phyloP scores from a whole-genome alignment of 2,113 vertebrate genomes.

The Toxotes jaculatrix region DNA sequence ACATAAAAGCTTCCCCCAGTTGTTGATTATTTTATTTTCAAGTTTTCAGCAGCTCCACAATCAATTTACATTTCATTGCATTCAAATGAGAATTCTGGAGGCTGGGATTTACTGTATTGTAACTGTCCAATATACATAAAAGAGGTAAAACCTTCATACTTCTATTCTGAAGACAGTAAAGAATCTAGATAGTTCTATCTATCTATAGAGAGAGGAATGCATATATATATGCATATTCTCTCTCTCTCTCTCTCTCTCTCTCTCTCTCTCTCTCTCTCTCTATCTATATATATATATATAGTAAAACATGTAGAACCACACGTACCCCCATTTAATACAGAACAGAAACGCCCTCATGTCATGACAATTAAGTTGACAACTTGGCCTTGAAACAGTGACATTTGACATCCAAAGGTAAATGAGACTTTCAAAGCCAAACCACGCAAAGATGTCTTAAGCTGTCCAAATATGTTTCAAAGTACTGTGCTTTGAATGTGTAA shows the following conservation, averaged over 20 bases:
- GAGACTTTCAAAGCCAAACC: conserved; percentile 40
- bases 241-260: too few species aligned
- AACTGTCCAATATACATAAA: neutral
- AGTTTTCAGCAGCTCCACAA: neutral
- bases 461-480: conserved; percentile 54
- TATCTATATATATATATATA: neutral
- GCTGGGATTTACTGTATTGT: neutral
- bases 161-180: neutral
- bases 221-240: neutral
- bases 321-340: conserved; percentile 9
- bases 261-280: too few species aligned
- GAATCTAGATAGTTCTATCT: too few species aligned
- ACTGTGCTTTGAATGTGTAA: conserved; percentile 50
- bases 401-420: conserved; percentile 54
- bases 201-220: neutral
- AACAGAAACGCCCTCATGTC: conserved; percentile 19
- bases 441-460: conserved; percentile 55
- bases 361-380: conserved; percentile 36
- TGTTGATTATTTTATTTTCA: neutral
- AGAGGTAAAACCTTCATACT: neutral
- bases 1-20: neutral
- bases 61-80: conserved; percentile 8
- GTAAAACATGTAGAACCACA: conserved; percentile 12
- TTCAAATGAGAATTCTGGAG: neutral
- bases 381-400: conserved; percentile 45